Conservation (phyloP, 2,888 invertebrate species). For the Neoitamus cyanurus region DNA sequence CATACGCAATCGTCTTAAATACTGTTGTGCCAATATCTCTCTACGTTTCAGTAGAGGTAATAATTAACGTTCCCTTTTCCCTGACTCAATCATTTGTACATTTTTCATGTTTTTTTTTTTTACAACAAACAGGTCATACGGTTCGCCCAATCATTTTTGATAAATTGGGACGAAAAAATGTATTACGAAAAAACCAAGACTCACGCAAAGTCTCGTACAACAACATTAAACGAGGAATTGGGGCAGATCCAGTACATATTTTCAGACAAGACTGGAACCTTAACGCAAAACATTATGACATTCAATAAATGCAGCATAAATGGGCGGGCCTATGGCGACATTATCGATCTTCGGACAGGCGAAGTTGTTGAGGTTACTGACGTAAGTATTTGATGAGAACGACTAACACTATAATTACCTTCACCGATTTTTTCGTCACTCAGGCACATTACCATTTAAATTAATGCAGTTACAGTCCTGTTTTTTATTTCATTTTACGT, state of each 20-base stretch:
- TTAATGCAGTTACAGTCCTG: neutral
- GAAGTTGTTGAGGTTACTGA: conserved; percentile 88
- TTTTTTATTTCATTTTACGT: neutral
- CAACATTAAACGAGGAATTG: conserved; percentile 97
- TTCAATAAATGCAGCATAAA: conserved; percentile 99
- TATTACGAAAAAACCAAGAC: conserved; percentile 90
- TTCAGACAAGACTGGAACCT: conserved; percentile 98
- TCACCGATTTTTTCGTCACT: conserved; percentile 28
- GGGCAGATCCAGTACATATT: conserved; percentile 99
- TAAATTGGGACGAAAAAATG: conserved; percentile 99
- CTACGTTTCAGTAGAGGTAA: conserved; percentile 95
- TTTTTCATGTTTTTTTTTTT: neutral
- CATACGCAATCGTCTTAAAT: conserved; percentile 98
- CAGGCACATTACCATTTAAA: conserved; percentile 43
- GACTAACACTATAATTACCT: neutral
- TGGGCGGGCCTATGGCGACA: conserved; percentile 91
- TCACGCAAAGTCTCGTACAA: conserved; percentile 94
- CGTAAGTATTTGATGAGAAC: conserved; percentile 68
- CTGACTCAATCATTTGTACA: neutral
- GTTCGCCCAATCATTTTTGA: conserved; percentile 97
- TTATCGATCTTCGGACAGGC: conserved; percentile 86
- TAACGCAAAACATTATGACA: conserved; percentile 99
- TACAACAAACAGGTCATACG: conserved; percentile 81
- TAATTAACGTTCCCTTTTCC: conserved; percentile 60
- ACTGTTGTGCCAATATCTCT: conserved; percentile 99